These are phyloP conservation scores for Fringilla coelebs DNA, from an alignment of 2,797 vertebrate genomes.

Conservation along the genomic window DNA sequence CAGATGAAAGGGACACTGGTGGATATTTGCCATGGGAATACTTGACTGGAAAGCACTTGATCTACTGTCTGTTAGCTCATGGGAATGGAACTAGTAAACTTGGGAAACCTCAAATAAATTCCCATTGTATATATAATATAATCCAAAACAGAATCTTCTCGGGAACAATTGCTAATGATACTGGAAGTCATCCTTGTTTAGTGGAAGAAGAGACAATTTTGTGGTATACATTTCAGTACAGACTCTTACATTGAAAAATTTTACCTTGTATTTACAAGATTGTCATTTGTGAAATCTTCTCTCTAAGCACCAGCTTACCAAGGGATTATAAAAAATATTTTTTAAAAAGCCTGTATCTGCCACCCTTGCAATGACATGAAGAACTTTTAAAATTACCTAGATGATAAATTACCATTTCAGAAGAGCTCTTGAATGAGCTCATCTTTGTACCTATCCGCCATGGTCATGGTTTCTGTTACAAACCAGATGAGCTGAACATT, in stretches of 20 bases:
- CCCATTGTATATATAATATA: slow-evolving; percentile 65
- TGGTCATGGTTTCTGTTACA: slow-evolving; percentile 32
- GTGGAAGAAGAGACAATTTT: slow-evolving; percentile 25
- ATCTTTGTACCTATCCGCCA: slow-evolving; percentile 29
- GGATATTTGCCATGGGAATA: slow-evolving; percentile 71
- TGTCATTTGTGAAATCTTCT: background rate
- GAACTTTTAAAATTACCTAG: slow-evolving; percentile 12
- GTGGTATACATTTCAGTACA: background rate
- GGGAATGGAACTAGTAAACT: slow-evolving; percentile 69
- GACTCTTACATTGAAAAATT: background rate
- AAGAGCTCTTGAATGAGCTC: slow-evolving; percentile 30
- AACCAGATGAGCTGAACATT: slow-evolving; percentile 29
- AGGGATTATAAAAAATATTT: background rate
- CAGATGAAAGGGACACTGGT: slow-evolving; percentile 69
- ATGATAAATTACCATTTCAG: slow-evolving; percentile 30
- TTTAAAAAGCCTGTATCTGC: background rate
- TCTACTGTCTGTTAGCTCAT: slow-evolving; percentile 70
- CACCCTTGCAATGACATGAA: background rate
- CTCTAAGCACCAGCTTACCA: background rate
- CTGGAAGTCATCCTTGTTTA: slow-evolving; percentile 37
- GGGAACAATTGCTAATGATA: slow-evolving; percentile 39
- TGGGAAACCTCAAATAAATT: slow-evolving; percentile 70
- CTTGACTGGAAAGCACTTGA: slow-evolving; percentile 69
- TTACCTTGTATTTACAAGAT: background rate
- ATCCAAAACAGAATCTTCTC: slow-evolving; percentile 58